These are phyloP conservation scores for Metalampra italica DNA, from an alignment of 2,888 invertebrate genomes.

Conservation along the genomic window DNA sequence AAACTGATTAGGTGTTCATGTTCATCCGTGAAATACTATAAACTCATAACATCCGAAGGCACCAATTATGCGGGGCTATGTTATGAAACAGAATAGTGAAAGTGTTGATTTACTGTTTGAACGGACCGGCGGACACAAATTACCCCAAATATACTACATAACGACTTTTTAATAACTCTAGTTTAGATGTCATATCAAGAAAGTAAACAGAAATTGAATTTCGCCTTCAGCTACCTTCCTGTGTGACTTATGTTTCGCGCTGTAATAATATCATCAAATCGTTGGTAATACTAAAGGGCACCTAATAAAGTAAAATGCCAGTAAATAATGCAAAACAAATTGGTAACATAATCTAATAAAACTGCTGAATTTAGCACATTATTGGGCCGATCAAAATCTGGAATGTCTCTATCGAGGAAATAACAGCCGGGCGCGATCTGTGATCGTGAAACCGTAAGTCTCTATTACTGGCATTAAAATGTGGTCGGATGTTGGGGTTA, in stretches of 20 bases:
- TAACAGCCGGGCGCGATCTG: conserved; percentile 24
- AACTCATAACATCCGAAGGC: conserved; percentile 32
- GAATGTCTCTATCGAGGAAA: conserved; percentile 45
- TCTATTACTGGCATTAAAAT: conserved; percentile 24
- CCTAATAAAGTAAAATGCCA: too few relatives aligned
- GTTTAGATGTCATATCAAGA: conserved; percentile 4
- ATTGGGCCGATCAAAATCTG: conserved; percentile 25
- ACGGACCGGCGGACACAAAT: conserved; percentile 29
- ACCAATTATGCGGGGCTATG: conserved; percentile 30
- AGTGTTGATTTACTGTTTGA: conserved; percentile 46
- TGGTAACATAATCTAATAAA: not conserved
- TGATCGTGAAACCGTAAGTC: conserved; percentile 25
- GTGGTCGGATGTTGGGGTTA: conserved; percentile 9
- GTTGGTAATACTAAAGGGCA: too few relatives aligned
- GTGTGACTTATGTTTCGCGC: too few relatives aligned
- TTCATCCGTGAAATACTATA: conserved; percentile 7
- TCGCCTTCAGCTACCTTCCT: too few relatives aligned
- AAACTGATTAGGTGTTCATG: conserved; percentile 1
- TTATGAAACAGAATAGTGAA: conserved; percentile 47
- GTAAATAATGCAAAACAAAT: too few relatives aligned
- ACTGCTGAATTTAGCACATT: not conserved
- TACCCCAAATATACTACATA: conserved; percentile 28
- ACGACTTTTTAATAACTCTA: conserved; percentile 46
- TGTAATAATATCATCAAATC: too few relatives aligned
- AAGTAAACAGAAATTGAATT: too few relatives aligned